Conservation (phyloP, 2,113 vertebrate species). For the Poeciliopsis turrubarensis region DNA sequence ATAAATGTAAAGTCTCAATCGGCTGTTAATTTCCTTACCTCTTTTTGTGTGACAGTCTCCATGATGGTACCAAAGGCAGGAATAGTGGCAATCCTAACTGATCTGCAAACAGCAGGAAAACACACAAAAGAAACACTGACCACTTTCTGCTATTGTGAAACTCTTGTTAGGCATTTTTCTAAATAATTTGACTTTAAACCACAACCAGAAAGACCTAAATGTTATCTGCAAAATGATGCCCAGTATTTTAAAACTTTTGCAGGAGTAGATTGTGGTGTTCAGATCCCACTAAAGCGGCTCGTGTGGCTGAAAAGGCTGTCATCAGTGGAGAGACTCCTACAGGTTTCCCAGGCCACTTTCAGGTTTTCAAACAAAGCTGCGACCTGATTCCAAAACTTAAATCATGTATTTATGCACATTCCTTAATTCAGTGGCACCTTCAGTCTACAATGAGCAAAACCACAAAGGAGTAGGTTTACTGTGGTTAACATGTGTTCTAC, state of each 20-base stretch:
- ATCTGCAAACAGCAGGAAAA: constrained; percentile 83
- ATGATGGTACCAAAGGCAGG: constrained; percentile 99
- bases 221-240: not conserved
- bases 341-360: not conserved
- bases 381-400: not conserved
- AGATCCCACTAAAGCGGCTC: constrained; percentile 4
- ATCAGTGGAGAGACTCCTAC: not conserved
- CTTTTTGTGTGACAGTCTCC: constrained; percentile 98
- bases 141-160: not conserved
- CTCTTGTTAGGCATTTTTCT: constrained; percentile 1
- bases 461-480: constrained; percentile 8
- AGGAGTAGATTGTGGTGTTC: constrained; percentile 4
- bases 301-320: not conserved
- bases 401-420: not conserved
- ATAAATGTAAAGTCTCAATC: not conserved
- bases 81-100: constrained; percentile 98
- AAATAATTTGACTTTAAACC: not conserved
- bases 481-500: not conserved
- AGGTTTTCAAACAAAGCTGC: not conserved
- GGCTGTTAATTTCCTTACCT: constrained; percentile 78
- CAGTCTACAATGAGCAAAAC: constrained; percentile 2
- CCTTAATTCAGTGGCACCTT: not conserved
- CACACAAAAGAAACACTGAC: constrained; percentile 25
- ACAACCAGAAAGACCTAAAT: constrained; percentile 26
- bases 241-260: constrained; percentile 3